Evolutionary conservation across 2,113 vertebrate genomes (phyloP).

Genomic region (Prinia subflava): DNA sequence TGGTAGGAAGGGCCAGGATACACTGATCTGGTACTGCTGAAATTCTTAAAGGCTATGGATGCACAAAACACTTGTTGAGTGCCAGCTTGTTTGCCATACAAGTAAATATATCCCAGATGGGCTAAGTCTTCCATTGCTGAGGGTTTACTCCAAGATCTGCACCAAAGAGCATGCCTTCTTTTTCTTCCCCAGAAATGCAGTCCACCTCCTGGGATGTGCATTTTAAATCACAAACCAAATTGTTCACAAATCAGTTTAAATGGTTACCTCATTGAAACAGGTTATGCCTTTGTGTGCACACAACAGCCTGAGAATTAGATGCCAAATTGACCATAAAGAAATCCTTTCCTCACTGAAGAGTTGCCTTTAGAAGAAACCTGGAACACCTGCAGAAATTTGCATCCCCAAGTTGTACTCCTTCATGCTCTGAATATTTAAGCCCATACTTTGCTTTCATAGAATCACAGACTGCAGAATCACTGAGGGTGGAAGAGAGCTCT

Average conservation of each 20-base stretch:
- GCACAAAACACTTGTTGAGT: neutral
- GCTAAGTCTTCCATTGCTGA: neutral
- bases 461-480: neutral
- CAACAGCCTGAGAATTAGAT: neutral
- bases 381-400: neutral
- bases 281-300: neutral
- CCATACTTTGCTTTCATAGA: neutral
- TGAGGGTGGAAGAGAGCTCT: neutral
- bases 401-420: neutral
- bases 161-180: neutral
- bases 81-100: neutral
- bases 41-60: neutral
- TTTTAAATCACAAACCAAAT: neutral
- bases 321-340: neutral
- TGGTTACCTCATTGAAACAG: neutral
- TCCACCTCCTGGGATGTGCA: neutral
- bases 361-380: neutral
- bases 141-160: neutral
- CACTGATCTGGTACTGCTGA: neutral
- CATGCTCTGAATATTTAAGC: neutral
- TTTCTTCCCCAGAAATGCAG: neutral
- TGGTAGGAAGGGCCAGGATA: neutral
- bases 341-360: neutral
- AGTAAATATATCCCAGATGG: neutral
- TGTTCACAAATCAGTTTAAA: neutral